Base-by-base conservation (phyloP, 2,797 vertebrate species). In the Sebastes itinus region DNA sequence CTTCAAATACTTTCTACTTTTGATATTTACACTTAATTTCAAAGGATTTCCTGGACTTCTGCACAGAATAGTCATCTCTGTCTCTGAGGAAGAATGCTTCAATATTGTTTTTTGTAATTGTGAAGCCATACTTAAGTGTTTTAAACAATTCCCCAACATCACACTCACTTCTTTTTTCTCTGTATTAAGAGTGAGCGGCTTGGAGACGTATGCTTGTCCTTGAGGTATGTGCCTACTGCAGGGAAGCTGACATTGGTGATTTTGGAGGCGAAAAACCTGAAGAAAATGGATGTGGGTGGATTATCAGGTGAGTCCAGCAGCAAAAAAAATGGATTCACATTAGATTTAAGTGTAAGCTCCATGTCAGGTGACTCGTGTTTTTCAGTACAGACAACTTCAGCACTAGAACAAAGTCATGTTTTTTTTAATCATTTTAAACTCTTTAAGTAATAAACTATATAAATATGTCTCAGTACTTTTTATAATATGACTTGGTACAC, bases 211-310 rank as follows among this genome's bases (percentile, higher is more conserved):
- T 99, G 98, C 92, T 96, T 99, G 95, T 99, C 98, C 74, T 96
- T 99, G 79, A 98, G 98, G 80, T 99, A 98, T 0, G 98, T 99
- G 77, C 98, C 98, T 7, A 99, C 98, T 38, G 97, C 98, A 79
- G 98, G 98, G 79, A 99, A 99, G 85, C 95, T 99, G 91, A 99
- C 98, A 7, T 96, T 99, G 9, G 98, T 99, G 77, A 96, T 99
- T 87, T 94, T 99, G 80, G 98, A 99, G 87, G 98, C 98, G 20
- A 99, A 99, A 96, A 99, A 99, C 93, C 94, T 99, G 80, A 99
- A 99, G 94, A 99, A 99, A 95, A 99, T 99, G 98, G 99, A 99
- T 82, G 98, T 99, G 1, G 98, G 98, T 72, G 99, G 99, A 75
- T 96, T 99, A 87, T 99, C 99, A 90, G 98, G 98, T 98, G 91